phyloP scores from a whole-genome alignment of 2,888 invertebrate genomes.

The Petrophora chlorosata region DNA sequence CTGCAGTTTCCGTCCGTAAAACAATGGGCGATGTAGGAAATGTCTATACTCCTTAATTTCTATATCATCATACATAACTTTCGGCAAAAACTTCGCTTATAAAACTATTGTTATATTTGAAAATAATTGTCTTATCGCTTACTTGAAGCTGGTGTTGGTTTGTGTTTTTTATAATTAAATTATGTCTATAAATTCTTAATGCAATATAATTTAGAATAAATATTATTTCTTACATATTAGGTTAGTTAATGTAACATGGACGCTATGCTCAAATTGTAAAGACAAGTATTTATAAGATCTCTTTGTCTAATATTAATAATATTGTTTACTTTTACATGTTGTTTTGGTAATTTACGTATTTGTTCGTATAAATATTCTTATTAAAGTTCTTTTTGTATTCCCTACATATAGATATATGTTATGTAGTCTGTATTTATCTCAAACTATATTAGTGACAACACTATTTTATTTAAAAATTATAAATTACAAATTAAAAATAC shows the following conservation, averaged over 20 bases:
- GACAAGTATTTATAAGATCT: slow-evolving; percentile 56
- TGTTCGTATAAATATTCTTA: slow-evolving; percentile 27
- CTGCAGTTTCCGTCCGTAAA: no score
- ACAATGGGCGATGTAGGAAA: no score
- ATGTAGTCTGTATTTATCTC: no score
- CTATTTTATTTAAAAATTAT: no score
- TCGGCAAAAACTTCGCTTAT: not conserved
- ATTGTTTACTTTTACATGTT: slow-evolving; percentile 36
- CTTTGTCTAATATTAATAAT: slow-evolving; percentile 40
- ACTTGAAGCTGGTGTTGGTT: slow-evolving; percentile 42
- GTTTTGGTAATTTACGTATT: slow-evolving; percentile 17
- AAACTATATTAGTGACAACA: no score
- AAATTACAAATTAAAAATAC: no score
- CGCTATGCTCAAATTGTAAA: slow-evolving; percentile 68
- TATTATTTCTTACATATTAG: slow-evolving; percentile 35
- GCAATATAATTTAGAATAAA: slow-evolving; percentile 44
- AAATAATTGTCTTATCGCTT: slow-evolving; percentile 23
- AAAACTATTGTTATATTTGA: not conserved
- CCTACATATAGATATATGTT: not conserved
- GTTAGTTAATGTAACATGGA: slow-evolving; percentile 43
- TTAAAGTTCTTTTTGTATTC: not conserved
- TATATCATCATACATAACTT: no score
- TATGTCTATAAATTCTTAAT: slow-evolving; percentile 47
- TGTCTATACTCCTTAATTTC: no score
- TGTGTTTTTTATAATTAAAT: slow-evolving; percentile 40